Percentiles rank a stretch among this genome's conserved stretches.
These are phyloP conservation scores for Aphaenogaster floridana DNA, from an alignment of 1,140 invertebrate species.

Conservation along the genomic window DNA sequence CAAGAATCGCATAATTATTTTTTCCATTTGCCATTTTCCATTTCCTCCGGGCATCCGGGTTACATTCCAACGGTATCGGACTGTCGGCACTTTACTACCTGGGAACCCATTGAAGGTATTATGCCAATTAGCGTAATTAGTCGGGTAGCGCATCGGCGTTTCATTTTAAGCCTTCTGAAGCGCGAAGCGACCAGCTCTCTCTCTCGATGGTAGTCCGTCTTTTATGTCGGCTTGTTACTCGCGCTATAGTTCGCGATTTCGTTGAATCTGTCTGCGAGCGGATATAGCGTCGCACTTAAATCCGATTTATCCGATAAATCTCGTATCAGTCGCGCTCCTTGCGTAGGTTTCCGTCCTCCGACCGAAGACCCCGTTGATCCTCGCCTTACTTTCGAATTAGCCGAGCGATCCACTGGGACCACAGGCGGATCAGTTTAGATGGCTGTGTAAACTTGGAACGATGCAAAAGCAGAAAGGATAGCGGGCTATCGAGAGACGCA, in stretches of 20 bases:
- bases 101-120: conserved; percentile 76
- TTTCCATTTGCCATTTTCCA: conserved; percentile 13
- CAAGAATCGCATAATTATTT: conserved; percentile 13
- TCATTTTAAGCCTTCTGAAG: conserved; percentile 73
- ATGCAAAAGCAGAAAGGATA: conserved; percentile 65
- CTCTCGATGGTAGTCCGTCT: conserved; percentile 37
- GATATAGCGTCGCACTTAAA: conserved; percentile 72
- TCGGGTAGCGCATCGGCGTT: conserved; percentile 67
- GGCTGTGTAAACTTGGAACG: conserved; percentile 62
- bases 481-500: conserved; percentile 38
- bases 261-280: conserved; percentile 61
- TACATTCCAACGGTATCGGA: conserved; percentile 46
- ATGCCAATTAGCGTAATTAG: conserved; percentile 82
- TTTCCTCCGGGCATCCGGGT: conserved; percentile 29
- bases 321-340: conserved; percentile 66
- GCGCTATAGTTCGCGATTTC: conserved; percentile 59
- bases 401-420: conserved; percentile 57
- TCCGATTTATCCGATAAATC: conserved; percentile 76
- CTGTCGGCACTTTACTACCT: conserved; percentile 69
- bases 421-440: conserved; percentile 68
- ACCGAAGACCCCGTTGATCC: conserved; percentile 69
- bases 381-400: conserved; percentile 72
- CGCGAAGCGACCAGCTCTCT: conserved; percentile 50
- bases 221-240: conserved; percentile 69
- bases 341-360: conserved; percentile 65